A percentile compares a stretch with the other conserved stretches of the same genome.
These are phyloP conservation scores for Acanthosepion lycidas DNA, from an alignment of 2,888 invertebrate species.

Conservation along the genomic window DNA sequence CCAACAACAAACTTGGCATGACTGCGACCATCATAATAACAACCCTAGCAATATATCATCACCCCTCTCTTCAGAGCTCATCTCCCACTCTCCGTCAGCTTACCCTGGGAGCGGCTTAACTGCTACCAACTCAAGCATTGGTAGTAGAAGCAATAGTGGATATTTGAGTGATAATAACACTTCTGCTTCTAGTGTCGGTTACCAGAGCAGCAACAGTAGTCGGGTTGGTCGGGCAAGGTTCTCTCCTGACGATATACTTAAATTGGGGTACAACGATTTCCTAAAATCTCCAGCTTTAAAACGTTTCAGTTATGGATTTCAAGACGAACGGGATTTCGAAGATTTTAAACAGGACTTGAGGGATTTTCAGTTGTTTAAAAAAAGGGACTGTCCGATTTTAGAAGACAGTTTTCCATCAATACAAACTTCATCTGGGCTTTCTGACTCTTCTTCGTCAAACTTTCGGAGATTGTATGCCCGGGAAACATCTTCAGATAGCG, in stretches of 20 bases:
- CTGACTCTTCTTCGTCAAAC: background rate
- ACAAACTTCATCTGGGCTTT: background rate
- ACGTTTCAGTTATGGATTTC: slow-evolving; percentile 63
- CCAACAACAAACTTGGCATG: background rate
- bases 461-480: background rate
- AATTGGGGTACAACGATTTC: slow-evolving; percentile 57
- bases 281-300: slow-evolving; percentile 56
- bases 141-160: background rate
- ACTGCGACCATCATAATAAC: background rate
- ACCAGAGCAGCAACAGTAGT: background rate
- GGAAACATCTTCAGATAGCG: background rate
- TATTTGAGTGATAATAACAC: background rate
- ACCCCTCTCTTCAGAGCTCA: background rate
- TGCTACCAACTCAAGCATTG: background rate
- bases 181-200: background rate
- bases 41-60: background rate
- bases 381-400: slow-evolving; percentile 33
- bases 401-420: background rate
- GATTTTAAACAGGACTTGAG: slow-evolving; percentile 68
- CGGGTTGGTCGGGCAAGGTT: slow-evolving; percentile 33
- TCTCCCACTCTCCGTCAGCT: background rate
- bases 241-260: slow-evolving; percentile 53
- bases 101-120: background rate
- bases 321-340: slow-evolving; percentile 68
- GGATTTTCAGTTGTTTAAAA: slow-evolving; percentile 56